Conservation (phyloP, 2,797 vertebrate species). For the Hemibagrus guttatus region DNA sequence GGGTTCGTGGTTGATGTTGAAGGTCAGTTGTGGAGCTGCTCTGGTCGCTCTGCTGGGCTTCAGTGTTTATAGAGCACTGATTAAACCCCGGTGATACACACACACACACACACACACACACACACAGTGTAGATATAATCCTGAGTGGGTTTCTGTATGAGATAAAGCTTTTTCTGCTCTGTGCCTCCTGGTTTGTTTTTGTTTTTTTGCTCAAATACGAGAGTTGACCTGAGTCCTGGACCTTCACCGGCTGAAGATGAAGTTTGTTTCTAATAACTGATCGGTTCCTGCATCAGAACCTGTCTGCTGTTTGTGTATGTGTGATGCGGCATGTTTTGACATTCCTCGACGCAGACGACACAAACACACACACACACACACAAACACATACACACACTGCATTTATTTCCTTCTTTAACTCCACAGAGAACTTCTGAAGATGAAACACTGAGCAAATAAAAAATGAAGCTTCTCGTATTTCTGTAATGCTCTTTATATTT, state of each 20-base stretch:
- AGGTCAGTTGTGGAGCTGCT: constrained; percentile 89
- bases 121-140: background rate
- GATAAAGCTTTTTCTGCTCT: background rate
- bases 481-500: background rate
- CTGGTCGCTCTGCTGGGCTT: constrained; percentile 91
- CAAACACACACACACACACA: too few relatives aligned
- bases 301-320: too few relatives aligned
- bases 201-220: too few relatives aligned
- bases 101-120: constrained; percentile 24
- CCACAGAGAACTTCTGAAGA: background rate
- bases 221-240: too few relatives aligned
- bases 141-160: background rate
- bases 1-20: constrained; percentile 90
- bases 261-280: too few relatives aligned
- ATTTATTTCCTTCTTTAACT: too few relatives aligned
- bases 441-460: background rate
- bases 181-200: too few relatives aligned
- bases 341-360: too few relatives aligned
- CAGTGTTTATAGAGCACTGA: constrained; percentile 89
- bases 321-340: too few relatives aligned
- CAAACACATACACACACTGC: too few relatives aligned
- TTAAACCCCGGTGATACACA: constrained; percentile 86
- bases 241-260: too few relatives aligned
- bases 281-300: too few relatives aligned
- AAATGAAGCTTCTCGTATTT: background rate